A percentile compares a stretch with the other conserved stretches of the same genome.
These are phyloP conservation scores for Athalia cordata DNA, from an alignment of 2,888 invertebrate species.

Conservation along the genomic window DNA sequence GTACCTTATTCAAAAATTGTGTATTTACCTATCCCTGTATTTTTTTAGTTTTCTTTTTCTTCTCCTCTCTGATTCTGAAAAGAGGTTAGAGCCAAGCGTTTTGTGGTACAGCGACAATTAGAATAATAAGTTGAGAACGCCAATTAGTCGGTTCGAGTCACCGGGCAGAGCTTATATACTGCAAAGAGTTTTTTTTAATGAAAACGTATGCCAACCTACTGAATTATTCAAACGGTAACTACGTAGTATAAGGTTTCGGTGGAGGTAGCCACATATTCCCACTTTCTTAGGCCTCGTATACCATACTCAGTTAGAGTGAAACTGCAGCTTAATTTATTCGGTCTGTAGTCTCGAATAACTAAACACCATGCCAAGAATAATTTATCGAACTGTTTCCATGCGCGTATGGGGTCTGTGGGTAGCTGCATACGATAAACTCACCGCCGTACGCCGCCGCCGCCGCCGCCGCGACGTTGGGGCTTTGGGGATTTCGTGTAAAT, in stretches of 20 bases:
- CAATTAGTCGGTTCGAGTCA: constrained; percentile 36
- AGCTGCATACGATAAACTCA: not conserved
- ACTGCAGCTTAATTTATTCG: constrained; percentile 41
- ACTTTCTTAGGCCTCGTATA: constrained; percentile 3
- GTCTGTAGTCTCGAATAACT: constrained; percentile 13
- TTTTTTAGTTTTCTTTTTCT: not conserved
- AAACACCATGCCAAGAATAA: constrained; percentile 31
- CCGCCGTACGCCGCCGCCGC: no score
- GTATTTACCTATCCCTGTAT: constrained; percentile 28
- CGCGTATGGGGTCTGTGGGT: not conserved
- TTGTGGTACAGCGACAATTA: constrained; percentile 25
- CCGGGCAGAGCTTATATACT: constrained; percentile 9
- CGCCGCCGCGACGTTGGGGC: not conserved
- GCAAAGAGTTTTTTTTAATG: constrained; percentile 32
- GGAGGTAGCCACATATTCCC: constrained; percentile 19
- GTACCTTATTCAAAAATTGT: not conserved
- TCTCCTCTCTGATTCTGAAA: not conserved
- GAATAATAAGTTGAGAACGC: constrained; percentile 37
- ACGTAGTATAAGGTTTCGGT: constrained; percentile 29
- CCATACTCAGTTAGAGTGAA: constrained; percentile 5
- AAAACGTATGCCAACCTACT: constrained; percentile 24
- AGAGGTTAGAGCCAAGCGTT: not conserved
- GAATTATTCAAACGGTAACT: constrained; percentile 26
- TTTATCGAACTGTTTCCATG: constrained; percentile 30
- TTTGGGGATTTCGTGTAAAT: constrained; percentile 25